Evolutionary conservation across 2,797 vertebrate genomes (phyloP).

Genomic region (Oreochromis grahami): DNA sequence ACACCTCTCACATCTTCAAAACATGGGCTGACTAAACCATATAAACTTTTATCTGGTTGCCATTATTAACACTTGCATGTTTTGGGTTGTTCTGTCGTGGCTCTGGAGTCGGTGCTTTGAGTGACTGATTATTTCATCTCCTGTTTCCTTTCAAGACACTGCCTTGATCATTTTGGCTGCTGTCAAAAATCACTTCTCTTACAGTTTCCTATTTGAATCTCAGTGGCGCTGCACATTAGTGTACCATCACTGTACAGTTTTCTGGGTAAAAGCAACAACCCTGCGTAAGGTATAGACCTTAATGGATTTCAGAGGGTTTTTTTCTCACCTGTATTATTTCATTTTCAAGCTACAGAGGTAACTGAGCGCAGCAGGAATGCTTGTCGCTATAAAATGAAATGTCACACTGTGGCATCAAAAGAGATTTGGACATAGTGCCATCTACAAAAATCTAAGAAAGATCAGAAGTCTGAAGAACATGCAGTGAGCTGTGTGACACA

Average conservation of each 20-base stretch:
- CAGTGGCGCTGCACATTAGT: neutral
- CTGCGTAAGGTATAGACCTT: neutral
- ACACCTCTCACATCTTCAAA: neutral
- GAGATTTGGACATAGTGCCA: constrained; percentile 4
- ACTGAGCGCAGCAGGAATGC: constrained; percentile 18
- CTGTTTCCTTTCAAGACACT: neutral
- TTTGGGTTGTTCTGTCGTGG: neutral
- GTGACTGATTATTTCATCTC: neutral
- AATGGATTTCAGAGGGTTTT: constrained; percentile 2
- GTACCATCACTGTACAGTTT: neutral
- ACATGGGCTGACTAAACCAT: neutral
- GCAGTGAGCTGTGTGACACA: constrained; percentile 27
- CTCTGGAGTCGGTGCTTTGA: neutral
- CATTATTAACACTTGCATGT: neutral
- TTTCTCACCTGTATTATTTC: constrained; percentile 15
- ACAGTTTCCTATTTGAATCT: constrained; percentile 17
- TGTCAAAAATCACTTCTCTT: neutral
- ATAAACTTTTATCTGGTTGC: neutral
- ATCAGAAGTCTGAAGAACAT: constrained; percentile 9
- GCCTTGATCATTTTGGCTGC: neutral
- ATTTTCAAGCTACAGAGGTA: constrained; percentile 19
- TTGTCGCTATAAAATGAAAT: constrained; percentile 61
- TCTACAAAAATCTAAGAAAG: neutral
- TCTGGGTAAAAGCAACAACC: neutral
- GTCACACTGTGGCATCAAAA: constrained; percentile 38